Evolutionary conservation across 2,888 invertebrate genomes (phyloP).

Genomic region (Tribolium freemani): DNA sequence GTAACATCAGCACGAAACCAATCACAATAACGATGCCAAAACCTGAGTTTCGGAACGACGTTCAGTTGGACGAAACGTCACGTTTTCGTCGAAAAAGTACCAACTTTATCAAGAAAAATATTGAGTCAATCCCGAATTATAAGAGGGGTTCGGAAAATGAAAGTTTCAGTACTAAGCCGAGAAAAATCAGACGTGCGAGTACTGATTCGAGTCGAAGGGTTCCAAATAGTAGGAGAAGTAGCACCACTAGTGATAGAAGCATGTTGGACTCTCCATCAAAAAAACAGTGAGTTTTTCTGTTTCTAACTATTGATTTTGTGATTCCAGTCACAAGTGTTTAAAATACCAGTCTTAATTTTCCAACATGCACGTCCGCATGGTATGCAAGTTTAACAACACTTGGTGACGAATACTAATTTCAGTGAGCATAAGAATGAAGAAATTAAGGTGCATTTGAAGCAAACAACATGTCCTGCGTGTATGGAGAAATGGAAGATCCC

Average conservation of each 20-base stretch:
- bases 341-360: too few relatives aligned
- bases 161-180: neutral
- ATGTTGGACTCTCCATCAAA: neutral
- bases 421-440: conserved; percentile 8
- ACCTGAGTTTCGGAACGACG: neutral
- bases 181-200: neutral
- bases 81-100: neutral
- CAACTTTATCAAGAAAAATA: conserved; percentile 18
- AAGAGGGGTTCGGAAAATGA: neutral
- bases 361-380: too few relatives aligned
- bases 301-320: too few relatives aligned
- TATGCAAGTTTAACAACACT: neutral
- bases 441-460: conserved; percentile 50
- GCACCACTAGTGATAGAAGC: neutral
- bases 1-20: neutral
- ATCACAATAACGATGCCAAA: neutral
- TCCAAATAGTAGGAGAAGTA: neutral
- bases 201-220: neutral
- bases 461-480: conserved; percentile 63
- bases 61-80: neutral
- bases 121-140: neutral
- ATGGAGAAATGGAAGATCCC: conserved; percentile 61
- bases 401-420: conserved; percentile 3
- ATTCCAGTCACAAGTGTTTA: too few relatives aligned
- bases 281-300: too few relatives aligned